A percentile compares a stretch with the other conserved stretches of the same genome.
These are phyloP conservation scores for Cryptus viduatorius DNA, from an alignment of 2,888 invertebrate species.

Conservation along the genomic window DNA sequence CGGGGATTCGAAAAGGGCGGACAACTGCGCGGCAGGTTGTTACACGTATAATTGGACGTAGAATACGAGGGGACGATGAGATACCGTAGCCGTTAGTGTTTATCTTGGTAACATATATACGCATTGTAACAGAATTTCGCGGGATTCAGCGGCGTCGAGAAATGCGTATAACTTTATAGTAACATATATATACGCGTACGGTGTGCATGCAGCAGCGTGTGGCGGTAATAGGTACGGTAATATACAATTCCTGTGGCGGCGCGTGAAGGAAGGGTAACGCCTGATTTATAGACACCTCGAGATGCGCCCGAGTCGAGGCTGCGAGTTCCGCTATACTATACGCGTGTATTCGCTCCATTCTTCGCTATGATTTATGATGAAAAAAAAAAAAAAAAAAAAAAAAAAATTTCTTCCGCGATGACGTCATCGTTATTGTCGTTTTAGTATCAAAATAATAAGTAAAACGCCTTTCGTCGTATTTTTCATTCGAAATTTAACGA, in stretches of 20 bases:
- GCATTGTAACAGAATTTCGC: neutral
- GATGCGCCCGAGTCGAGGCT: conserved; percentile 5
- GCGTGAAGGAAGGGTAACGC: conserved; percentile 51
- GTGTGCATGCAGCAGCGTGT: conserved; percentile 48
- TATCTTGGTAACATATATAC: neutral
- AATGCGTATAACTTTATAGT: neutral
- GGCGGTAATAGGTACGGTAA: conserved; percentile 71
- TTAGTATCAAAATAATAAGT: too few species aligned
- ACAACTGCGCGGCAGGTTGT: conserved; percentile 60
- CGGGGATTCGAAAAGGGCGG: conserved; percentile 35
- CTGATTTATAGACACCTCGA: conserved; percentile 71
- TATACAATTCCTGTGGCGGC: conserved; percentile 68
- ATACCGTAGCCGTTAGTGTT: neutral
- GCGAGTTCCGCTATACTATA: neutral
- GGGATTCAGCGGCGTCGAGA: conserved; percentile 12
- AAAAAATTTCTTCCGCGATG: neutral
- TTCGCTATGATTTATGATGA: conserved; percentile 63
- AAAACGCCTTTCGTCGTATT: too few species aligned
- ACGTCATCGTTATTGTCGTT: neutral
- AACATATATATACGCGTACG: conserved; percentile 20
- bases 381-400: neutral
- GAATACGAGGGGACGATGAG: conserved; percentile 43
- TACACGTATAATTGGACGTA: conserved; percentile 72
- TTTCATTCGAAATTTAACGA: too few species aligned
- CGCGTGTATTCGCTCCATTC: conserved; percentile 36